These are phyloP conservation scores for Alethe diademata DNA, from an alignment of 2,113 vertebrate genomes.

Conservation along the genomic window DNA sequence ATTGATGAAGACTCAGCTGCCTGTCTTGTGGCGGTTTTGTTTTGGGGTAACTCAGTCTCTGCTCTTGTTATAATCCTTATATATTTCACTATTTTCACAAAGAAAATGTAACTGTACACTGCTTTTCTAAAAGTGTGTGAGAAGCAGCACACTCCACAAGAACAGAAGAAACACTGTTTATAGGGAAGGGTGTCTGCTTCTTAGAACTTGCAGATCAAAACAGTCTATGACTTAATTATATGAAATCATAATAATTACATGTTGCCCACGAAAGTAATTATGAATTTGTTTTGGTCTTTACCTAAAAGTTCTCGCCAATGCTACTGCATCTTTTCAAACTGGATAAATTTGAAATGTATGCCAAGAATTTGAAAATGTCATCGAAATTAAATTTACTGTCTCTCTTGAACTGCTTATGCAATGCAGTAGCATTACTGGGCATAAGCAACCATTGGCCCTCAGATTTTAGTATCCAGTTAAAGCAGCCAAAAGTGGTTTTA, in stretches of 20 bases:
- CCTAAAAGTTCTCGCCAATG: background rate
- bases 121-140: background rate
- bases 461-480: background rate
- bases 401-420: background rate
- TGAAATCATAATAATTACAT: background rate
- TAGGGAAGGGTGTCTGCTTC: background rate
- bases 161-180: background rate
- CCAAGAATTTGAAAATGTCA: background rate
- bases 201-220: background rate
- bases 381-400: background rate
- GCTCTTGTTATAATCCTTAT: background rate
- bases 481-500: background rate
- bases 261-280: conserved; percentile 13
- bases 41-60: background rate
- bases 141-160: background rate
- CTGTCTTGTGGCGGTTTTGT: background rate
- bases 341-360: background rate
- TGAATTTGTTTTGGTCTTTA: conserved; percentile 43
- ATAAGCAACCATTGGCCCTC: rapidly evolving
- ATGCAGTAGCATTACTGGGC: background rate
- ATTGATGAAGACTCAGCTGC: background rate
- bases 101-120: background rate
- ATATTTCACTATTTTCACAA: background rate
- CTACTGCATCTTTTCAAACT: background rate
- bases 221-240: background rate